Base-by-base conservation (phyloP, 1,140 invertebrate species). In the Chironomus striatipennis region DNA sequence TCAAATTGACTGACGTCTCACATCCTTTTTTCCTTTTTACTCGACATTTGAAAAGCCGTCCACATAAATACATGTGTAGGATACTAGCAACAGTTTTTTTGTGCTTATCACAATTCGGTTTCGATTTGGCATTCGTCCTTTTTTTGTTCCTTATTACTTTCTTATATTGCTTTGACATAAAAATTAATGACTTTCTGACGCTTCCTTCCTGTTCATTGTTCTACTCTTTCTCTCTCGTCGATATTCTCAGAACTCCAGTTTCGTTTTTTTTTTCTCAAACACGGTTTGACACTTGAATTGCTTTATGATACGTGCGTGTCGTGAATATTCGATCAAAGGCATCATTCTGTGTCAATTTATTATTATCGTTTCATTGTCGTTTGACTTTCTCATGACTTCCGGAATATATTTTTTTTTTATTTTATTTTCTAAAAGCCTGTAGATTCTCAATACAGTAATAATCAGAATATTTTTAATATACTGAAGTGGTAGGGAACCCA, bases 101-200 rank as follows among this genome's bases (percentile, higher is more conserved):
- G 47, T 57, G 47, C 47, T 57, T 57, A 57, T 57, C 47, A n/a
- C 47, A 57, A 57, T 57, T 57, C 24, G 24, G 24, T 34, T 34
- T 2, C 24, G 24, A 34, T 34, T 34, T 34, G 24, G 24, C 24
- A n/a, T 57, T 57, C 47, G 47, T 57, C 47, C 47, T 4, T 57
- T 57, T 57, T 15, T 57, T 57, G 4, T 57, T 3, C 43, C 12
- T 12, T n/a, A n/a, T 12, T n/a, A 57, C 47, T 57, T 57, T 12
- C n/a, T 12, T n/a, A n/a, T 57, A 70, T 21, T 70, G 65, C 17
- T 70, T 18, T 17, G 65, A 70, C 65, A 70, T 70, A 70, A 70
- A 70, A 70, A 70, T 70, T 70, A 70, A 70, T 70, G 65, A 70
- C 65, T 70, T 70, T 70, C 15, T 70, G 17, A 20, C 65, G 65